Conservation (phyloP, 2,888 invertebrate genomes). For the Dastarcus helophoroides region DNA sequence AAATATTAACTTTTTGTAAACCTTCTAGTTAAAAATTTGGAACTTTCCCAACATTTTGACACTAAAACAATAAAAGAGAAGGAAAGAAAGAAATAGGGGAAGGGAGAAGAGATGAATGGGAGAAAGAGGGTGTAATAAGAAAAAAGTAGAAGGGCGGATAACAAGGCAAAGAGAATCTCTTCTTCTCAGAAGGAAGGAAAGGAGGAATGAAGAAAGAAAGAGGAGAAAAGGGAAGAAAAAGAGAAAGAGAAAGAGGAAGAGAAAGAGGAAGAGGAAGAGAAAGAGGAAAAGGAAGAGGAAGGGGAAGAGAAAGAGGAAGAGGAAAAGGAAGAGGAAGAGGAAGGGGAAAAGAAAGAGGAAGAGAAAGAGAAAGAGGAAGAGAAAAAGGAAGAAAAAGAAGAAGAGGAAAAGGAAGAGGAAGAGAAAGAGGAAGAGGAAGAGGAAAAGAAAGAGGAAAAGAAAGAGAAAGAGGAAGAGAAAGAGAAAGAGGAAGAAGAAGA, state of each 20-base stretch:
- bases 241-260: slow-evolving; percentile 30
- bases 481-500: neutral
- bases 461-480: neutral
- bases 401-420: slow-evolving; percentile 13
- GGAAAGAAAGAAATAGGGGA: no score
- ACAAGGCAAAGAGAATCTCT: no score
- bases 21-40: no score
- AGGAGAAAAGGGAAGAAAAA: neutral
- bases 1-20: no score
- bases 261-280: slow-evolving; percentile 19
- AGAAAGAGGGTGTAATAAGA: no score
- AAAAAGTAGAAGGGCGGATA: no score
- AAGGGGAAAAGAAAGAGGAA: slow-evolving; percentile 19
- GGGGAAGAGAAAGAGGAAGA: slow-evolving; percentile 35
- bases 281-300: slow-evolving; percentile 27
- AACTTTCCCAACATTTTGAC: no score
- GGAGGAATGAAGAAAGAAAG: neutral
- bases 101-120: no score
- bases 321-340: slow-evolving; percentile 23
- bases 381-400: slow-evolving; percentile 19
- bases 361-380: slow-evolving; percentile 17
- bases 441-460: neutral
- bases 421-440: slow-evolving; percentile 8
- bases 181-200: slow-evolving; percentile 17
- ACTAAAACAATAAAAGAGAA: no score